Base-by-base conservation (phyloP, 1,140 invertebrate genomes). In the Habropoda laboriosa region DNA sequence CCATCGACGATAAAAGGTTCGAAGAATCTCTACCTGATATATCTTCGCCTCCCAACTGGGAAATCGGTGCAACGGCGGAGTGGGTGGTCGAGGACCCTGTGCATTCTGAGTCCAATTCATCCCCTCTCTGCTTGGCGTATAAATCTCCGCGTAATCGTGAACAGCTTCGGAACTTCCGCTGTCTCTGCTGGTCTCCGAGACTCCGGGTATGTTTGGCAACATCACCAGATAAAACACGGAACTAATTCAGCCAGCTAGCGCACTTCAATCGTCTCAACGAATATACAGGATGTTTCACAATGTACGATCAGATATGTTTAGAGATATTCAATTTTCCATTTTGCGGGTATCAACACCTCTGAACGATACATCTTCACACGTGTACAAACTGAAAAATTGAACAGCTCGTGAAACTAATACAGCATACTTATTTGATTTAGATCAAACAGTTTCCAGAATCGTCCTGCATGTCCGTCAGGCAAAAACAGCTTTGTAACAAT, bases 21-120 rank as follows among this genome's bases (percentile, higher is more conserved):
- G 6, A 32, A 12, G 0, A n/a, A 12, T 24, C 4, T 6, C 79
- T 88, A 96, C 96, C 93, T 96, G 96, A 91, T 99, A 99, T 86
- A 98, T 98, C 92, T 97, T 96, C n/a, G 97, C 97, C 92, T 98
- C 97, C 97, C 97, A 98, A 82, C 97, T 97, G 3, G 97, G 97
- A 90, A 98, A 98, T 87, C 96, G 94, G 89, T 98, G 97, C 53
- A 98, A 90, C 0, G 98, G 98, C 30, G 97, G 97, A 0, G 97
- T 98, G 0, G 98, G 98, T 1, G 97, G 97, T 82, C 96, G 71
- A 21, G 85, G 86, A 32, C 78, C 86, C 73, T 90, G 83, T 61
- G 93, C 73, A 93, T 89, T 78, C 82, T 90, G 89, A 80, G 88
- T 74, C 90, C 89, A 92, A 61, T 90, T 92, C 64, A 91, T 87